Evolutionary conservation across 2,797 vertebrate genomes (phyloP), one percentile per base, ranked within the genome.

Genomic region (Anolis apletophallus): DNA sequence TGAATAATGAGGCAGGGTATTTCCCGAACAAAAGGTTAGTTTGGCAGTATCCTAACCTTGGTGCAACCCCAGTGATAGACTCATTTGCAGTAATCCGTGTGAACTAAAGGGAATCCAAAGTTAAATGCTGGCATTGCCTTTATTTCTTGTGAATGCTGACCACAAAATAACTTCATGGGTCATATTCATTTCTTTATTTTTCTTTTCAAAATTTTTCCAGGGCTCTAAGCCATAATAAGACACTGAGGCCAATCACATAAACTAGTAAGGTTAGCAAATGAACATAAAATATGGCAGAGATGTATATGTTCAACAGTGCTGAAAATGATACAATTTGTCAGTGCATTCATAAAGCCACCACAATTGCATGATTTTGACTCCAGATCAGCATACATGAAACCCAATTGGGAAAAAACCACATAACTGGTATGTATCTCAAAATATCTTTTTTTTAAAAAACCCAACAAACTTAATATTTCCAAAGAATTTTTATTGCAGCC

Each of bases 191-290:
- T 85, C 73, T 94, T 94, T 94, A 93, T 90, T 94, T 90, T 78
- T 83, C 88, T 92, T 93, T 94, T 85, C 78, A 93, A 34, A 94
- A 93, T 77, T 85, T 88, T 85, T 93, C 92, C 88, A 80, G 89
- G 90, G 77, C 83, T 91, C 89, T 68, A 90, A 88, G 89, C 74
- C 80, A 90, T 93, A 93, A 92, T 88, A 83, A 93, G 87, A 92
- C 85, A 82, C 88, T 85, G 85, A 91, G 84, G 67, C 89, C 93
- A 94, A 93, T 94, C 93, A 94, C 87, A 93, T 88, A 93, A 93
- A 77, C 75, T 86, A 93, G 91, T 57, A 61, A 91, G 87, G 89
- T 94, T 93, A 93, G 91, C 91, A 93, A 93, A 71, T 85, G 87
- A 95, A 92, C 90, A 67, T 87, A 89, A 84, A 91, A 92, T 78